These are phyloP conservation scores for Phyllostomus hastatus DNA, from an alignment of 2,113 vertebrate genomes.

Conservation along the genomic window DNA sequence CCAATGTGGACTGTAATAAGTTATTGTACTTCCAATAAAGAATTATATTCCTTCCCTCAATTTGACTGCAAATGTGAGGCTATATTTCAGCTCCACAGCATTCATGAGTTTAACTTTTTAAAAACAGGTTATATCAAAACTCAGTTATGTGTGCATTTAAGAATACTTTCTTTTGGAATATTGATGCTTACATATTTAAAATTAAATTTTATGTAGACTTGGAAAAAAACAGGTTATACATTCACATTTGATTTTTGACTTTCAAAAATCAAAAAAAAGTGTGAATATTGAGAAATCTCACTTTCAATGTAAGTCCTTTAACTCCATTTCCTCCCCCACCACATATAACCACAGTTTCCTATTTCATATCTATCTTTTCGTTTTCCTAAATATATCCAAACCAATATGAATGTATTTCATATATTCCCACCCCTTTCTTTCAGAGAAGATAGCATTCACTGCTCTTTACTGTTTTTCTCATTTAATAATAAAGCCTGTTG, in stretches of 20 bases:
- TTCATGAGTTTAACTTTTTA: neutral
- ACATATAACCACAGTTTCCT: neutral
- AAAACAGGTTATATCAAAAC: neutral
- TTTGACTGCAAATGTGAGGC: neutral
- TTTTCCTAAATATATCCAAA: neutral
- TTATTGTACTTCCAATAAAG: neutral
- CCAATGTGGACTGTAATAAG: neutral
- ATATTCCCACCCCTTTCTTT: neutral
- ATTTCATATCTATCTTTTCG: conserved; percentile 10
- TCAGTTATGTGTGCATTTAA: neutral
- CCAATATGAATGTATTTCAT: neutral
- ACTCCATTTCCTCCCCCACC: neutral
- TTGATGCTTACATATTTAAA: neutral
- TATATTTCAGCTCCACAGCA: neutral
- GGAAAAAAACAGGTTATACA: neutral
- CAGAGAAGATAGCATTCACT: neutral
- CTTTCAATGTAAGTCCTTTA: neutral
- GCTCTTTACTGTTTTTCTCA: neutral
- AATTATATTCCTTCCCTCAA: neutral
- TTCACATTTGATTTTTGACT: neutral
- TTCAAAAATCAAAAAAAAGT: no score
- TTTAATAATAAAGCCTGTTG: neutral
- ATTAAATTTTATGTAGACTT: neutral
- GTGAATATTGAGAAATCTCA: neutral
- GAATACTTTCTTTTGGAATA: neutral